phyloP scores from a whole-genome alignment of 2,888 invertebrate species.

The Orgyia antiqua region DNA sequence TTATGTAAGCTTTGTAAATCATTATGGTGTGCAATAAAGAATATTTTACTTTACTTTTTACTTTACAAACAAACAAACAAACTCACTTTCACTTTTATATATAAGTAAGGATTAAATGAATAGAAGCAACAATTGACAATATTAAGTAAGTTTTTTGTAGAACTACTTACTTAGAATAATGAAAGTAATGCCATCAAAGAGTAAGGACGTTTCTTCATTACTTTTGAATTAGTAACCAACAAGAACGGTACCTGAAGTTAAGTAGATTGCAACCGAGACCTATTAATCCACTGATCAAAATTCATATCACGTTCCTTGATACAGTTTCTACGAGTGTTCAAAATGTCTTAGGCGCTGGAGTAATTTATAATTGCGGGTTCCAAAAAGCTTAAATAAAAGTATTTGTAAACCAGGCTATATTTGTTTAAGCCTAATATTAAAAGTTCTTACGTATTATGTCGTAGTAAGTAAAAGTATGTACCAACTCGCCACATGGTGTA shows the following conservation, averaged over 20 bases:
- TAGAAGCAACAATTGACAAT: slow-evolving; percentile 4
- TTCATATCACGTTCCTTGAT: slow-evolving; percentile 56
- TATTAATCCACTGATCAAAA: slow-evolving; percentile 57
- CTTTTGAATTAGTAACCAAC: slow-evolving; percentile 54
- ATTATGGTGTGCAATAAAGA: too few species aligned
- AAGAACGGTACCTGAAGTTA: slow-evolving; percentile 49
- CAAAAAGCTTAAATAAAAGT: slow-evolving; percentile 21
- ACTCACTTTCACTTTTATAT: too few species aligned
- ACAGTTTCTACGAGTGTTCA: slow-evolving; percentile 57
- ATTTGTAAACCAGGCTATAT: slow-evolving; percentile 11
- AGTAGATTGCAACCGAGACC: slow-evolving; percentile 45
- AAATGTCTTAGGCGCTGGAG: slow-evolving; percentile 51
- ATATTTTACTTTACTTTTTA: too few species aligned
- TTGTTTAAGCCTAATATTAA: slow-evolving; percentile 1
- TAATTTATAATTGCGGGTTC: slow-evolving; percentile 47
- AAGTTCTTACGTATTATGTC: background rate
- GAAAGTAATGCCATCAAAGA: slow-evolving; percentile 34
- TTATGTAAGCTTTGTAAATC: too few species aligned
- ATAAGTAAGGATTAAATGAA: too few species aligned
- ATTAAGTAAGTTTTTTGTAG: slow-evolving; percentile 22
- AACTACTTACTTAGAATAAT: slow-evolving; percentile 30
- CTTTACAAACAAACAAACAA: background rate
- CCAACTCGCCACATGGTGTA: background rate
- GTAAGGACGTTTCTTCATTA: slow-evolving; percentile 58
- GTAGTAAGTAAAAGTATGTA: background rate